Evolutionary conservation across 2,888 invertebrate species (phyloP).

Genomic region (Mechanitis mazaeus): DNA sequence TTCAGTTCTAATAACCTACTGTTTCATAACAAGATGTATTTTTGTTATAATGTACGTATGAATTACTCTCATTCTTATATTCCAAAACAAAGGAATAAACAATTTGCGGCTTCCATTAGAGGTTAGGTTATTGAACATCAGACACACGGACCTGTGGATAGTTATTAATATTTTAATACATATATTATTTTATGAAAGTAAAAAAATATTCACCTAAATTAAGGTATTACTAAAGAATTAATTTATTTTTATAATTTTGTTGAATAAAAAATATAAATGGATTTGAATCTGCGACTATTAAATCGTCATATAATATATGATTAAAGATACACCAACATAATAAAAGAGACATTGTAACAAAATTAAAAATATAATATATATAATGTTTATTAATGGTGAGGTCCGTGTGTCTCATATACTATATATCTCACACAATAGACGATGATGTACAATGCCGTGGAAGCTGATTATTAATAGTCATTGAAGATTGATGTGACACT

Average conservation of each 20-base stretch:
- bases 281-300: no score
- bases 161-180: neutral
- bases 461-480: slow-evolving; percentile 58
- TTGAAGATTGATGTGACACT: slow-evolving; percentile 64
- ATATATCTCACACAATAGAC: slow-evolving; percentile 57
- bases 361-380: neutral
- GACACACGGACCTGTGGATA: slow-evolving; percentile 30
- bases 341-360: no score
- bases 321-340: no score
- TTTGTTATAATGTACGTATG: slow-evolving; percentile 48
- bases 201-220: no score
- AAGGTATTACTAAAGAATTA: no score
- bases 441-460: slow-evolving; percentile 61
- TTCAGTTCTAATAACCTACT: slow-evolving; percentile 53
- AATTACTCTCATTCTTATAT: slow-evolving; percentile 50
- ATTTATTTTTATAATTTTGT: no score
- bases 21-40: slow-evolving; percentile 65
- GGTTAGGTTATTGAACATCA: slow-evolving; percentile 47
- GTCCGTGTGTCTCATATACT: slow-evolving; percentile 41
- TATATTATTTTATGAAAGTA: neutral
- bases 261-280: no score
- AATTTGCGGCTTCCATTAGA: slow-evolving; percentile 58
- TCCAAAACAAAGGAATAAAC: slow-evolving; percentile 62
- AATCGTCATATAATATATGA: no score
- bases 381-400: neutral